Conservation (phyloP, 2,888 invertebrate species). For the Terebella lapidaria region DNA sequence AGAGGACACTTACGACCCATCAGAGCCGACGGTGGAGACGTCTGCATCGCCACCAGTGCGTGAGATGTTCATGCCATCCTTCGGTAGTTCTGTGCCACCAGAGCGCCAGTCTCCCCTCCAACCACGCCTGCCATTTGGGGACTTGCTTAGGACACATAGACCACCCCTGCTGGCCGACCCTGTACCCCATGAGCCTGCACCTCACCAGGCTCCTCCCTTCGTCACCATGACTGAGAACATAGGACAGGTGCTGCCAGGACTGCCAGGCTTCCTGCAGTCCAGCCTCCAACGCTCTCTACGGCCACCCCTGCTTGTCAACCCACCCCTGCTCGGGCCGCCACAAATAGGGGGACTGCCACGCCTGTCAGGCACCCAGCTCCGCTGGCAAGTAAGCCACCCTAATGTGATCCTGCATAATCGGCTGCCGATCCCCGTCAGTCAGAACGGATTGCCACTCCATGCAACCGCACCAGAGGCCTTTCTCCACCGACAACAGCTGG, state of each 20-base stretch:
- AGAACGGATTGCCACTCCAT: constrained; percentile 1
- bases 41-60: background rate
- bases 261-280: constrained; percentile 6
- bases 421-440: background rate
- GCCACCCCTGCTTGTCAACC: constrained; percentile 26
- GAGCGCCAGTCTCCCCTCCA: background rate
- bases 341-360: constrained; percentile 20
- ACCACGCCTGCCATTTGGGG: background rate
- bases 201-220: background rate
- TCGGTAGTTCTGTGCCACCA: background rate
- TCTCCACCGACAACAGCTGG: background rate
- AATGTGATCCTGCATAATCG: constrained; percentile 3
- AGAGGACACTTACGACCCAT: background rate
- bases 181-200: background rate
- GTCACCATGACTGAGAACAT: background rate
- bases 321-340: constrained; percentile 23
- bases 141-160: background rate
- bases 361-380: background rate
- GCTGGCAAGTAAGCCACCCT: constrained; percentile 7
- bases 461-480: background rate
- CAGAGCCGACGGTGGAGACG: background rate
- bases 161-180: constrained; percentile 2
- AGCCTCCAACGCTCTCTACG: background rate
- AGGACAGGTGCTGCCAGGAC: background rate
- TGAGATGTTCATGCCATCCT: background rate